Base-by-base conservation (phyloP, 2,888 invertebrate species). In the Phoenoteleia sp. region DNA sequence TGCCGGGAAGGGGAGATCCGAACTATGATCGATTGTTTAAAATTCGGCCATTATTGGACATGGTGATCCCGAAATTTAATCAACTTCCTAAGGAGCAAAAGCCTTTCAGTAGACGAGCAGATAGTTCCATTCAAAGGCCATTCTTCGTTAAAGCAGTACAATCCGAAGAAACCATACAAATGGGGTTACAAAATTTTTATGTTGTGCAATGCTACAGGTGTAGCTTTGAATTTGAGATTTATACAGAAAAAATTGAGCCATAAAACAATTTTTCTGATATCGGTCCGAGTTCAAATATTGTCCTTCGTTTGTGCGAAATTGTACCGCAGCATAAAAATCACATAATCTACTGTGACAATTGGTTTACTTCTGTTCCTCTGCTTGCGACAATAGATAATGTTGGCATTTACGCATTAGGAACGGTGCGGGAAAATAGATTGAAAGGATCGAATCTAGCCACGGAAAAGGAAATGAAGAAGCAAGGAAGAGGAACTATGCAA, bases 171-270 rank as follows among this genome's bases (percentile, higher is more conserved):
- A 62, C 62, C 74, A 27, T 62, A 60, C 19, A 72, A 72, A 62
- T 72, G 60, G 60, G 72, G 72, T n/a, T 72, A 72, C 39, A 72
- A 47, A 72, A 72, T 60, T 5, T 72, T 58, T 15, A 13, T 72
- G 15, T 52, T 72, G 27, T 60, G 60, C 33, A 62, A 33, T 74
- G 15, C 62, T 49, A 39, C 36, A 62, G 62, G 62, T 25, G 15
- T 74, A 9, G 74, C 62, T 25, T 27, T 62, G 11, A 62, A 74
- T 74, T 74, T 52, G 62, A 62, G 29, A 52, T 74, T 62, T 74
- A 62, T 42, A 47, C 36, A 39, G 39, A 60, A 42, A 36, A 69
- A 42, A 69, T 69, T 69, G 5, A 54, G 19, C 69, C 54, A 69
- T 69, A 54, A 42, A 17, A 54, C 23, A 69, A 74, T 6, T 62